Percentiles rank a stretch among this genome's conserved stretches.
These are phyloP conservation scores for Sarcophaga rosellei DNA, from an alignment of 2,888 invertebrate species.

Conservation along the genomic window DNA sequence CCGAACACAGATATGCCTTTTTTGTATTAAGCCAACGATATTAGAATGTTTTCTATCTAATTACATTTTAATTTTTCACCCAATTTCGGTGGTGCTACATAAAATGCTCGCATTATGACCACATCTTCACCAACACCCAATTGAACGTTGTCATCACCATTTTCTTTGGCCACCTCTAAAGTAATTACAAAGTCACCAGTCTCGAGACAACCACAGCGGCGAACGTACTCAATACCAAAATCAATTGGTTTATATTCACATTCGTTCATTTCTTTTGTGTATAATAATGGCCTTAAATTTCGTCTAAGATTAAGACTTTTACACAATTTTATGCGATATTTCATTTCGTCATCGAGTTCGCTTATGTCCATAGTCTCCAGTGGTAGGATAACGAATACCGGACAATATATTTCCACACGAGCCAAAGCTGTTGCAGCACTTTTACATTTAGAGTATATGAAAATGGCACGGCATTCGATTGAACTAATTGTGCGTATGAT, in stretches of 20 bases:
- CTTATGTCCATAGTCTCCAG: slow-evolving; percentile 70
- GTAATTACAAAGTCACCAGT: slow-evolving; percentile 79
- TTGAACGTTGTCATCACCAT: slow-evolving; percentile 72
- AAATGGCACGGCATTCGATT: slow-evolving; percentile 78
- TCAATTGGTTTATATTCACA: slow-evolving; percentile 73
- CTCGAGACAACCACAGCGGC: slow-evolving; percentile 73
- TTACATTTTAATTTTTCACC: slow-evolving; percentile 75
- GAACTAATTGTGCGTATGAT: slow-evolving; percentile 78
- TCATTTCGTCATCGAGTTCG: slow-evolving; percentile 58
- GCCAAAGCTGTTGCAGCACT: slow-evolving; percentile 75
- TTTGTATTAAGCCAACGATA: neutral
- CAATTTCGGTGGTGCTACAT: slow-evolving; percentile 73
- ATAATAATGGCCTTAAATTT: slow-evolving; percentile 76
- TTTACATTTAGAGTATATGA: slow-evolving; percentile 75
- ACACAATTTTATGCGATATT: slow-evolving; percentile 72
- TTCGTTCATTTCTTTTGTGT: slow-evolving; percentile 73
- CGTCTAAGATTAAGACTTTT: slow-evolving; percentile 75
- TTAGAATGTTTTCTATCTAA: slow-evolving; percentile 45
- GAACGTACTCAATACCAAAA: slow-evolving; percentile 76
- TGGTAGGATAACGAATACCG: slow-evolving; percentile 77
- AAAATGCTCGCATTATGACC: slow-evolving; percentile 77
- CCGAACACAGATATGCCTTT: neutral
- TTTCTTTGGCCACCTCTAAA: slow-evolving; percentile 74
- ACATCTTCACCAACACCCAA: slow-evolving; percentile 74
- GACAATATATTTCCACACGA: slow-evolving; percentile 78